Evolutionary conservation across 2,113 vertebrate genomes (phyloP).

Genomic region (Nycticryphes semicollaris): DNA sequence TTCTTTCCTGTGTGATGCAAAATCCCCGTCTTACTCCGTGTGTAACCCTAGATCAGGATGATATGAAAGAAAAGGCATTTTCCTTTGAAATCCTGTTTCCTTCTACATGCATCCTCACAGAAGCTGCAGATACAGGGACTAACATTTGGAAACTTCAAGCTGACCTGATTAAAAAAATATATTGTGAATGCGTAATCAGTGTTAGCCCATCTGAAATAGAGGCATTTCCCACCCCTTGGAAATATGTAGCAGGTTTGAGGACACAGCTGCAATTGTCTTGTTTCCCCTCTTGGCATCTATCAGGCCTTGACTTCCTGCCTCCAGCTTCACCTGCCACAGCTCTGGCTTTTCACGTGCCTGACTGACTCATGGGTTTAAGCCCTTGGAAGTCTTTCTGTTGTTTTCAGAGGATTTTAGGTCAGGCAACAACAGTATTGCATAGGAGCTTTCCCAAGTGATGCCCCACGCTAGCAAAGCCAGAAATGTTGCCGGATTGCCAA

Average conservation of each 20-base stretch:
- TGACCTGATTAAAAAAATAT: neutral
- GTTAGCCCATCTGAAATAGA: neutral
- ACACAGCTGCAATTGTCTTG: fast-evolving
- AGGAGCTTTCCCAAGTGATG: neutral
- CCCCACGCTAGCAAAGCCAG: neutral
- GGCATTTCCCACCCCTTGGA: neutral
- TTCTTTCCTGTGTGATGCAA: neutral
- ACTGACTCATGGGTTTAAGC: neutral
- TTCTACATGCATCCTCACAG: neutral
- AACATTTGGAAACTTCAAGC: neutral
- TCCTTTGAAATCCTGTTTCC: neutral
- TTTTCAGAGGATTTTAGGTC: neutral
- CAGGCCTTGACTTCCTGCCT: neutral
- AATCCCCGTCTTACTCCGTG: neutral
- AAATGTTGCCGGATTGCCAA: slow-evolving; percentile 31
- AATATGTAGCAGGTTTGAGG: neutral
- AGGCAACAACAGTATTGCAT: neutral
- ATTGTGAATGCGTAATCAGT: fast-evolving
- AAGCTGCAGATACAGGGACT: neutral
- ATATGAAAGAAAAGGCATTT: neutral
- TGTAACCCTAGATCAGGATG: fast-evolving
- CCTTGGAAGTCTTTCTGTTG: neutral
- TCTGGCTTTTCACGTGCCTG: neutral
- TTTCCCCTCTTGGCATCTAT: neutral
- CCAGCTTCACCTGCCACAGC: neutral